Evolutionary conservation across 2,113 vertebrate genomes (phyloP), one percentile per base, ranked within the genome.

Genomic region (Heloderma charlesbogerti): DNA sequence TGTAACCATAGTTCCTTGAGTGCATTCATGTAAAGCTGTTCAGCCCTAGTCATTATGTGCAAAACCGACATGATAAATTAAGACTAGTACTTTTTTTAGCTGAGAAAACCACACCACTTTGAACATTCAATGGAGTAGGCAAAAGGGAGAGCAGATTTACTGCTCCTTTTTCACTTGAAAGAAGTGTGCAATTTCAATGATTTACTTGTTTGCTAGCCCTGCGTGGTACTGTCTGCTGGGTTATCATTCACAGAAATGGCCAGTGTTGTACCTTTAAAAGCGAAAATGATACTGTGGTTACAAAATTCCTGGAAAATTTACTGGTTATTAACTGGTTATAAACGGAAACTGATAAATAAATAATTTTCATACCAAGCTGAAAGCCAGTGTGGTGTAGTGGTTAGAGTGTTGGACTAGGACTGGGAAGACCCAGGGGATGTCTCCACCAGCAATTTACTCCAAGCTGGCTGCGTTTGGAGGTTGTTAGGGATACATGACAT

Each of bases 131-230:
- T 93, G 95, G 94, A 92, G 83, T 63, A 94, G 91, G 94, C 95
- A 92, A 72, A 79, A 87, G 94, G 91, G 94, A 93, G 91, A 92
- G 54, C 94, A 96, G 94, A 96, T 94, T 96, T 96, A 97, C 92
- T 93, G 93, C 91, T 79, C 72, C 92, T 94, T 97, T 96, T 96
- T 91, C 95, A 94, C 88, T 51, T 92, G 94, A 96, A 95, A 95
- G 92, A 93, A 94, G 95, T 84, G 87, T 91, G 89, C 94, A 96
- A 93, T 96, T 94, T 94, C 96, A 95, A 93, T 96, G 95, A 97
- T 96, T 96, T 96, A 96, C 95, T 95, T 96, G 95, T 95, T 96
- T 96, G 90, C 93, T 92, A 95, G 93, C 92, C 94, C 96, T 90
- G 93, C 95, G 87, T 95, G 95, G 94, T 96, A 94, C 95, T 96